Conservation (phyloP, 1,140 invertebrate genomes). For the Galleria mellonella region DNA sequence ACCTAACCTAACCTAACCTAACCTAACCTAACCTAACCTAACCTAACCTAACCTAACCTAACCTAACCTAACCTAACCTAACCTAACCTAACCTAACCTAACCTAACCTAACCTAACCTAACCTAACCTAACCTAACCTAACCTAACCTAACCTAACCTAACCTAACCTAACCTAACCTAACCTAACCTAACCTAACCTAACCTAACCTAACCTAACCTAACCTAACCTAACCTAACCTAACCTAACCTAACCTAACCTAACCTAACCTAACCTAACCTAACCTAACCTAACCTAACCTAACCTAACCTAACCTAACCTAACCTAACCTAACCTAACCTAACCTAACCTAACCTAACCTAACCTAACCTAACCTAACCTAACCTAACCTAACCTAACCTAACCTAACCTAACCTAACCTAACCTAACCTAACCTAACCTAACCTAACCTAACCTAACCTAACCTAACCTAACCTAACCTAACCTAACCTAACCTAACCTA, state of each 20-base stretch:
- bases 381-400: slow-evolving; percentile 11
- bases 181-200: slow-evolving; percentile 24
- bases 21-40: slow-evolving; percentile 16
- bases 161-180: slow-evolving; percentile 21
- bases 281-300: slow-evolving; percentile 22
- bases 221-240: slow-evolving; percentile 8
- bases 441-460: slow-evolving; percentile 11
- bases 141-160: slow-evolving; percentile 15
- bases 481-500: slow-evolving; percentile 21
- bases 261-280: slow-evolving; percentile 17
- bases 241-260: slow-evolving; percentile 12
- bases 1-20: slow-evolving; percentile 9
- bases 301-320: slow-evolving; percentile 24
- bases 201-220: slow-evolving; percentile 24
- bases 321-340: slow-evolving; percentile 23
- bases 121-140: slow-evolving; percentile 6
- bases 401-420: slow-evolving; percentile 10
- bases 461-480: slow-evolving; percentile 22
- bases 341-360: slow-evolving; percentile 18
- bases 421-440: slow-evolving; percentile 15
- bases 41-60: slow-evolving; percentile 16
- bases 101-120: slow-evolving; percentile 18
- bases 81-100: slow-evolving; percentile 18
- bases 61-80: slow-evolving; percentile 13
- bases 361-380: slow-evolving; percentile 16